Conservation (phyloP, 2,797 vertebrate genomes). For the Valencia hispanica region DNA sequence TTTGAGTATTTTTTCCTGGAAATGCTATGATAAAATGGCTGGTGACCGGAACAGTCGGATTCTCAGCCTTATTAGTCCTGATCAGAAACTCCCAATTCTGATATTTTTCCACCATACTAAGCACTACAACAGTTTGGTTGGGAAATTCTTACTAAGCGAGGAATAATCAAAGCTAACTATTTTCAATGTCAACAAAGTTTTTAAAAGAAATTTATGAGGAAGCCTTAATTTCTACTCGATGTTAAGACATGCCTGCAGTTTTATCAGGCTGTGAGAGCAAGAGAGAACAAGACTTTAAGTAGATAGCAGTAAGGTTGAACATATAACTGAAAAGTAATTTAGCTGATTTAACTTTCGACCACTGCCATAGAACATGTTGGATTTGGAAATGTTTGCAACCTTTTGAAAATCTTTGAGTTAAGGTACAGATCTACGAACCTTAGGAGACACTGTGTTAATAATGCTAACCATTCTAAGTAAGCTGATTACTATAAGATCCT, state of each 20-base stretch:
- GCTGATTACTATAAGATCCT: no score
- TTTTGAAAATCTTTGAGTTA: background rate
- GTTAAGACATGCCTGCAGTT: background rate
- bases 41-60: background rate
- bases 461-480: background rate
- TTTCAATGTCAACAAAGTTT: background rate
- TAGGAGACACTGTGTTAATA: background rate
- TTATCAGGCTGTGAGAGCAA: background rate
- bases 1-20: background rate
- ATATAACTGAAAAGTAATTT: background rate
- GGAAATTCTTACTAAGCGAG: background rate
- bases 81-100: background rate
- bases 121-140: background rate
- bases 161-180: background rate
- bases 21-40: background rate
- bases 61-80: background rate
- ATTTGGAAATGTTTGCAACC: no score
- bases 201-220: background rate
- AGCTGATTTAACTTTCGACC: background rate
- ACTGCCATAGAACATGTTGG: background rate
- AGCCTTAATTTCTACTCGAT: background rate
- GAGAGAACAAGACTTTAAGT: background rate
- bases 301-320: background rate
- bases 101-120: no score
- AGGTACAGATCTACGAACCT: background rate